These are phyloP conservation scores for Eupeodes latifasciatus DNA, from an alignment of 2,888 invertebrate species.

Conservation along the genomic window DNA sequence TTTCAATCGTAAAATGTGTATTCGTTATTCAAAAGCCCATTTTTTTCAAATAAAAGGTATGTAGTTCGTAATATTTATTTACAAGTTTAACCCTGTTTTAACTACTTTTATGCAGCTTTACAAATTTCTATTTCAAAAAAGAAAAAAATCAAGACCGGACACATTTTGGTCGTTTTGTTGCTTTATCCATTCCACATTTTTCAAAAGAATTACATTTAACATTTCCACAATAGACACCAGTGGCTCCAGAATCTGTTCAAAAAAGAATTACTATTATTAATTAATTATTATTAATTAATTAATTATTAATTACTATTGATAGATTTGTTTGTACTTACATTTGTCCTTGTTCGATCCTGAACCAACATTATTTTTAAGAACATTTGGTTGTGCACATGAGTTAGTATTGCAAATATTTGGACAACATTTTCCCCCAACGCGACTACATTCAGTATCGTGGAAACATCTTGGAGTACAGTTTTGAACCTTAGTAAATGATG, in stretches of 20 bases:
- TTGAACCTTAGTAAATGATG: constrained; percentile 87
- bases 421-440: constrained; percentile 88
- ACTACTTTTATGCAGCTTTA: too few species aligned
- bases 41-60: too few species aligned
- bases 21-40: too few species aligned
- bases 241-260: constrained; percentile 77
- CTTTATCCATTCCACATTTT: constrained; percentile 88
- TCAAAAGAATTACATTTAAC: constrained; percentile 88
- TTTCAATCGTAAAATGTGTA: too few species aligned
- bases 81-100: too few species aligned
- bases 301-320: too few species aligned
- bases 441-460: constrained; percentile 88
- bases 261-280: too few species aligned
- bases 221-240: constrained; percentile 88
- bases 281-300: too few species aligned
- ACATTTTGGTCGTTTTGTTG: constrained; percentile 88
- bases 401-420: constrained; percentile 89
- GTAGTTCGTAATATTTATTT: too few species aligned
- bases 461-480: constrained; percentile 89
- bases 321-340: constrained; percentile 79
- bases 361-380: constrained; percentile 79
- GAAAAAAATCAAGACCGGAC: constrained; percentile 84
- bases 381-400: constrained; percentile 87
- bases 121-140: too few species aligned
- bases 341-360: constrained; percentile 82